Evolutionary conservation across 2,888 invertebrate species (phyloP), one percentile per base, ranked within the genome.

Genomic region (Piscicola geometra): DNA sequence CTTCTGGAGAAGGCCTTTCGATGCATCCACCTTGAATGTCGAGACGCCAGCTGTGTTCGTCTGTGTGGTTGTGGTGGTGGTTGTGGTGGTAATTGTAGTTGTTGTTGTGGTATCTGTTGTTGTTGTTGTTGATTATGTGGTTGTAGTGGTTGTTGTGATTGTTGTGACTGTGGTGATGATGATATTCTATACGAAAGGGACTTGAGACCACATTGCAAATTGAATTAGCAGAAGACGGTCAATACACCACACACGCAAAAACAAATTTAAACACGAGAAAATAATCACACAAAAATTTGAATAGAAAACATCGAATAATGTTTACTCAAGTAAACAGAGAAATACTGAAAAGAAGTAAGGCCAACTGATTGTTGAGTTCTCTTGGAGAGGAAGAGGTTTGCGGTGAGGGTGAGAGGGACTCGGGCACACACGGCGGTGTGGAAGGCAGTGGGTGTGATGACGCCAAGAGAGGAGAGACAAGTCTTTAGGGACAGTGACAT

Each of bases 361-460:
- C 32, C 50, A 2, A 67, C 18, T 28, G 18, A 52, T 9, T 69
- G 47, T n/a, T 77, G 69, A 56, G 77, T 80, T 50, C 73, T 76
- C 35, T 76, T 75, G 30, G 75, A 66, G 67, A 76, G 78, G 71
- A 76, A 78, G 56, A 79, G 47, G 32, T 47, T 77, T 56, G 76
- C 77, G 21, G 78, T 75, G 47, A 73, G 35, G 33, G 78, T 79
- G 35, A 80, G 80, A 0, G 96, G 96, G 83, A 94, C 94, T 79
- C 97, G 90, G 77, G 96, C 95, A 86, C 95, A 96, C 82, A 97
- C 95, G 86, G 95, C 94, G 80, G 96, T 96, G 87, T 97, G 96
- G 88, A 97, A 94, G 80, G 96, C 95, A 76, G 95, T 95, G 81
- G 97, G 96, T 74, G 95, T 96, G 89, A 96, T 96, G 82, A 96